Evolutionary conservation across 2,797 vertebrate species (phyloP), one percentile per base, ranked within the genome.

Genomic region (Thalassophryne amazonica): DNA sequence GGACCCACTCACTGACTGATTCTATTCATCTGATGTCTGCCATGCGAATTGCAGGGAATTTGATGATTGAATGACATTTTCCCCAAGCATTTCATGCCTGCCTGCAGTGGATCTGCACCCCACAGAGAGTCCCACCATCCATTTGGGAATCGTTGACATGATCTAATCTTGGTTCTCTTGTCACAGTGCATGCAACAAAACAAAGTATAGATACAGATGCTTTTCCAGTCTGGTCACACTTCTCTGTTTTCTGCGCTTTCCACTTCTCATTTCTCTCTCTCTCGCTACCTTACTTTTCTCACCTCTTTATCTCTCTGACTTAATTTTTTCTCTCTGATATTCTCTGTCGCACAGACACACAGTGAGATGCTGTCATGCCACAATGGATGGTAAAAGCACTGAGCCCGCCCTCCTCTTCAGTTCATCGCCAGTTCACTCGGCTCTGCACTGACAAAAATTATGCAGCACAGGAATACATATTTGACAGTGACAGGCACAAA

Each of bases 341-440:
- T 80, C 56, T 60, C 40, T 60, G 53, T 37, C 23, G 59, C 45
- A 31, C 62, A 60, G 61, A 17, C 49, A 18, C 37, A 31, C 60
- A 56, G 47, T 21, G 60, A 70, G 37, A 57, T 34, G 61, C 43
- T 62, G 63, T 45, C 13, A 39, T 31, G 47, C 67, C 43, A 54
- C 66, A 67, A 28, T 18, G 80, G 71, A 76, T 52, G 56, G 52
- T 3, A 31, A 55, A 66, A 74, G 59, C 58, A 50, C 22, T 3
- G 49, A 65, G 59, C 60, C 67, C 69, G 50, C 65, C n/a, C 60
- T 64, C 76, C 67, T 73, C 67, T 51, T 73, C 67, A 62, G 86
- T 89, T 89, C 88, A 88, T 59, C 30, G 15, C 36, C 71, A 72
- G 85, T 87, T 89, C 85, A 88, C 54, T 61, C 47, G 7, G 48